Base-by-base conservation (phyloP, 2,888 invertebrate genomes). In the Drosophila dives region DNA sequence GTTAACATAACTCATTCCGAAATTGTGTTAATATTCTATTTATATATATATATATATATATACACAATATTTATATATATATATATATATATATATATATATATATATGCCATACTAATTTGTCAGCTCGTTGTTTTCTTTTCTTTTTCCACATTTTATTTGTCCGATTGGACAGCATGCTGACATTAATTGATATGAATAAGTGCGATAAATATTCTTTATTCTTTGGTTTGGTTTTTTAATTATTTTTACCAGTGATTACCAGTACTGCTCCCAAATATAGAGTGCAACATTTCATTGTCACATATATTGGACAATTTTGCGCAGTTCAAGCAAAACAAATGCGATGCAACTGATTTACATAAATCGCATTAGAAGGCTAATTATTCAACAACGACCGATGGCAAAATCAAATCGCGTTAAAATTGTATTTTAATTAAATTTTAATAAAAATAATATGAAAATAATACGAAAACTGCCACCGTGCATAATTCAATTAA, bases 401-500 rank as follows among this genome's bases (percentile, higher is more conserved):
- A 45, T 48, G 54, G 38, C 36, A 26, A n/a, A 20, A 6, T 29
- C 12, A 51, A 32, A 33, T 51, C 34, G 50, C 15, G 45, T 32
- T 26, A 40, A 61, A 73, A 56, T 61, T 65, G 61, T 17, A 74
- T 58, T 62, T 40, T 40, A 73, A 74, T 74, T 62, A 61, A 73
- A 54, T 49, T 34, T 29, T 29, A 29, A 29, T 29, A 29, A 29
- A 29, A 29, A 6, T 29, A 29, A 29, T 23, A 23, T 2, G 23
- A 23, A 23, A 23, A 23, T 23, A 23, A 23, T 29, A 29, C 29
- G 29, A 29, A 29, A 29, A 29, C 0, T 33, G 59, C 51, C 45
- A 55, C 54, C 38, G 53, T 4, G 38, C 61, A 63, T 59, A 63
- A 74, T 55, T 74, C 62, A 73, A 73, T 73, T 75, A 74, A 73